Conservation (phyloP, 2,888 invertebrate genomes). For the Monopis laevigella region DNA sequence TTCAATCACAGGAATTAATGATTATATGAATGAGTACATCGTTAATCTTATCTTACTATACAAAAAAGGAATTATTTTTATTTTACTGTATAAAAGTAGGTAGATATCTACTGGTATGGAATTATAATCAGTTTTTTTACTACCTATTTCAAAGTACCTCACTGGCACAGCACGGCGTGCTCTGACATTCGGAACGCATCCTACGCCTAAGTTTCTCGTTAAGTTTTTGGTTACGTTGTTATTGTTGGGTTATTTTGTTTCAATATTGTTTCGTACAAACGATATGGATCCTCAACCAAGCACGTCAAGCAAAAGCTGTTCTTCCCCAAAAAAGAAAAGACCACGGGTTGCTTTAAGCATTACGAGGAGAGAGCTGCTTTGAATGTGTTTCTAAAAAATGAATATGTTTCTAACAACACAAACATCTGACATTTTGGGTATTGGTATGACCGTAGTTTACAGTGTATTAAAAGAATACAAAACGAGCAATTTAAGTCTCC, state of each 20-base stretch:
- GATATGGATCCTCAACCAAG: constrained; percentile 21
- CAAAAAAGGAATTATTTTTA: constrained; percentile 14
- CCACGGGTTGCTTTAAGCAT: constrained; percentile 18
- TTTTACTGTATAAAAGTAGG: constrained; percentile 15
- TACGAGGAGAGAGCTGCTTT: constrained; percentile 21
- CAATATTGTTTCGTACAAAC: constrained; percentile 19
- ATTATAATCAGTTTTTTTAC: constrained; percentile 17
- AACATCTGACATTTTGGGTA: constrained; percentile 20
- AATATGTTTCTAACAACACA: too few relatives aligned
- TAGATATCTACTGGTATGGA: constrained; percentile 18
- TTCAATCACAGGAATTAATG: constrained; percentile 16
- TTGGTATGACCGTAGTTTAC: constrained; percentile 20
- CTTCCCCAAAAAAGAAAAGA: constrained; percentile 21
- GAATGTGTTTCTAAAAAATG: constrained; percentile 19
- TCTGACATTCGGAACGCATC: too few relatives aligned
- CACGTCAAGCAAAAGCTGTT: constrained; percentile 21
- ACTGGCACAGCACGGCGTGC: too few relatives aligned
- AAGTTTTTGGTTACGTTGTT: constrained; percentile 19
- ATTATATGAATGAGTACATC: too few relatives aligned
- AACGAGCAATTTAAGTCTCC: constrained; percentile 20
- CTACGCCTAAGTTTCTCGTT: neutral
- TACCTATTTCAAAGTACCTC: constrained; percentile 14
- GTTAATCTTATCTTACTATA: constrained; percentile 17
- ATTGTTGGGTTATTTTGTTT: constrained; percentile 18
- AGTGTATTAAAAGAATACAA: constrained; percentile 21